Evolutionary conservation across 2,113 vertebrate species (phyloP), one percentile per base, ranked within the genome.

Genomic region (Muntiacus reevesi): DNA sequence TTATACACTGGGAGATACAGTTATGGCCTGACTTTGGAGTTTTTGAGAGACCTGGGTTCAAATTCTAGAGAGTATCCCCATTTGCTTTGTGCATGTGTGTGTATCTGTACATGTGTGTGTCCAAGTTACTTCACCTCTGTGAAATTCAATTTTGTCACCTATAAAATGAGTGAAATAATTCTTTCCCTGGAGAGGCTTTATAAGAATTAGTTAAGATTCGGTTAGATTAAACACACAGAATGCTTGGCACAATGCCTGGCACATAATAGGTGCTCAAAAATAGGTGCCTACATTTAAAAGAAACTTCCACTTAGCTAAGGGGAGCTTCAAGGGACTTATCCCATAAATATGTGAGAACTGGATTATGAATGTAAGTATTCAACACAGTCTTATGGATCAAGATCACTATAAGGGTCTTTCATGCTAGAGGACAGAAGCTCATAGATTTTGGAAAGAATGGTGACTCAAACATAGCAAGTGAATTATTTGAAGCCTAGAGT

Each of bases 271-370:
- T 87, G 67, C 57, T 95, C 79, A 55, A 19, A 93, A 60, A 30
- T 54, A 91, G 89, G 79, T 94, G 45, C 30, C 23, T 3, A 0
- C 95, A 60, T 87, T 95, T 87, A 36, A 94, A 87, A 90, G 43
- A 71, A 95, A 21, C 23, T 40, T 67, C 30, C 1, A 8, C 7
- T 23, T 54, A 1, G 0, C 43, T 59, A 76, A 36, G 23, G 45
- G 64, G 82, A 78, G 79, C 92, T 98, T 96, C 91, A 97, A 95
- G 79, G 79, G 86, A 94, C 89, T 57, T 94, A 1, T 74, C 27
- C 79, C 98, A 0, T 1, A 74, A 79, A 93, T 76, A 87, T 90
- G 55, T 95, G 92, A 91, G 13, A 87, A 27, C n/a, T 91, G n/a
- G 4, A 85, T 82, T 83, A 25, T 91, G 55, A 52, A 25, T 78